Conservation (phyloP, 1,140 invertebrate species). For the Caenorhabditis elegans region WBcel235 BX284604.4:2807001-2807500, state of each 20-base stretch:
- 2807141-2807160: no score
- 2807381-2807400: background rate
- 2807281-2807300: no score
- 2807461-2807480: no score
- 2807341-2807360: background rate
- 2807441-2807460: background rate
- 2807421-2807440: background rate
- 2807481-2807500: no score
- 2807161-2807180: no score
- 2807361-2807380: background rate
- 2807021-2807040: slow-evolving; percentile 43
- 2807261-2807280: no score
- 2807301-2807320: no score
- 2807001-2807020: slow-evolving; percentile 6
- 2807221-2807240: no score
- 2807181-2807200: no score
- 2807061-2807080: slow-evolving; percentile 43
- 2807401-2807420: background rate
- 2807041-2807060: slow-evolving; percentile 51
- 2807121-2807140: slow-evolving; percentile 46
- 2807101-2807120: slow-evolving; percentile 26
- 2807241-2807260: no score
- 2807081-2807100: slow-evolving; percentile 35
- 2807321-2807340: no score
- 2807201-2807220: no score